A percentile compares a stretch with the other conserved stretches of the same genome.
phyloP scores from a whole-genome alignment of 2,113 vertebrate genomes.

The Dolichotis patagonum region DNA sequence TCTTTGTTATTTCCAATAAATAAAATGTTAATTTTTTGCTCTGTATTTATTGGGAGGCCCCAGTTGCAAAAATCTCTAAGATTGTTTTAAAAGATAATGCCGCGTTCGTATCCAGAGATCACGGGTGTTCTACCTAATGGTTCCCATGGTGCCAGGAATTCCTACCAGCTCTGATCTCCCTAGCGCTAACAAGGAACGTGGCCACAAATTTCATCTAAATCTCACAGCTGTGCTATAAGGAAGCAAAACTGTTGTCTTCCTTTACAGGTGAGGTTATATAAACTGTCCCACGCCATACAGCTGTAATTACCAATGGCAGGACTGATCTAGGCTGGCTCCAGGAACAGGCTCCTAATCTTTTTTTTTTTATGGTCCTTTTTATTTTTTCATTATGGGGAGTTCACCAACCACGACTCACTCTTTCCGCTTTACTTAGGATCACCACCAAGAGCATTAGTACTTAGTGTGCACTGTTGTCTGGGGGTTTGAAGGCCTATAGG shows the following conservation, averaged over 20 bases:
- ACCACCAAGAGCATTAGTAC: neutral
- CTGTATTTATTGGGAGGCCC: neutral
- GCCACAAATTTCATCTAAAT: neutral
- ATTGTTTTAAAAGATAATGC: neutral
- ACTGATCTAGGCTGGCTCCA: neutral
- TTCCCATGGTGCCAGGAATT: neutral
- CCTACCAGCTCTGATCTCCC: neutral
- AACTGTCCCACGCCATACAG: neutral
- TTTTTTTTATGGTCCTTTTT: neutral
- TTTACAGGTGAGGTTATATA: neutral
- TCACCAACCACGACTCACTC: neutral
- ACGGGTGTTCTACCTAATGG: neutral
- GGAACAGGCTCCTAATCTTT: neutral
- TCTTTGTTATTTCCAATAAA: neutral
- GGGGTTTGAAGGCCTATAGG: neutral
- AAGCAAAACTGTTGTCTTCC: neutral
- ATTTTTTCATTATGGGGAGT: neutral
- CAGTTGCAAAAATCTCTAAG: neutral
- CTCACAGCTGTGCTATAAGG: neutral
- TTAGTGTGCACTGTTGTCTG: neutral
- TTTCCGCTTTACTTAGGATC: neutral
- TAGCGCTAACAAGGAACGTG: neutral
- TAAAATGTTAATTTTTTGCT: neutral
- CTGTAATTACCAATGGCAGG: neutral
- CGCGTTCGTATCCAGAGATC: slow-evolving; percentile 37